Percentiles rank a stretch among this genome's conserved stretches.
phyloP scores from a whole-genome alignment of 2,888 invertebrate genomes.

The Tipula vernalis region DNA sequence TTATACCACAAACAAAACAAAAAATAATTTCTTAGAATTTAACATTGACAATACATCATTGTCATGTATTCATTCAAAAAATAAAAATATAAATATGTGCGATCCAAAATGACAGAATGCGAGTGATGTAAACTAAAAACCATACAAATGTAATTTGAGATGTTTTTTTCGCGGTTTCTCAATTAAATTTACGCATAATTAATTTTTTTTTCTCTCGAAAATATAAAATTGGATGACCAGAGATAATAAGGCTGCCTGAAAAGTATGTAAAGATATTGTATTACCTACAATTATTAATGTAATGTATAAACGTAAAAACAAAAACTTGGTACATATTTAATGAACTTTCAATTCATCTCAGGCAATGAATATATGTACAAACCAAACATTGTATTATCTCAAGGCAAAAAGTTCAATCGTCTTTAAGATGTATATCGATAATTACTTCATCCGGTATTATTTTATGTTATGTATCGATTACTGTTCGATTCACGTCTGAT shows the following conservation, averaged over 20 bases:
- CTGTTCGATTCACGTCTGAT: neutral
- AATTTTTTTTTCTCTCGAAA: neutral
- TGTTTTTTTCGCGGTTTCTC: neutral
- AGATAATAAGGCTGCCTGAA: neutral
- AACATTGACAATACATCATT: neutral
- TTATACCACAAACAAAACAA: neutral
- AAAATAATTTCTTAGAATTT: neutral
- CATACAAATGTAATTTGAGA: neutral
- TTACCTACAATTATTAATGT: neutral
- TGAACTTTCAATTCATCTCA: neutral
- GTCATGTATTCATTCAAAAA: neutral
- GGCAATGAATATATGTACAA: neutral
- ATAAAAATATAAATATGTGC: neutral
- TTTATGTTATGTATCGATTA: neutral
- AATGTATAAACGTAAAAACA: too few species aligned
- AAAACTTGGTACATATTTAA: neutral
- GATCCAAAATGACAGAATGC: neutral
- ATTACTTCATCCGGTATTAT: neutral
- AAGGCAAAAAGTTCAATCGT: neutral
- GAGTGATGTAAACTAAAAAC: neutral
- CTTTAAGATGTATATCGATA: neutral
- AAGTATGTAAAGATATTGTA: neutral
- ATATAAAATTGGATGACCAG: neutral
- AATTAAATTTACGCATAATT: neutral
- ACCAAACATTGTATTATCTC: neutral